These are phyloP conservation scores for Maniola jurtina DNA, from an alignment of 1,140 invertebrate genomes.

Conservation along the genomic window DNA sequence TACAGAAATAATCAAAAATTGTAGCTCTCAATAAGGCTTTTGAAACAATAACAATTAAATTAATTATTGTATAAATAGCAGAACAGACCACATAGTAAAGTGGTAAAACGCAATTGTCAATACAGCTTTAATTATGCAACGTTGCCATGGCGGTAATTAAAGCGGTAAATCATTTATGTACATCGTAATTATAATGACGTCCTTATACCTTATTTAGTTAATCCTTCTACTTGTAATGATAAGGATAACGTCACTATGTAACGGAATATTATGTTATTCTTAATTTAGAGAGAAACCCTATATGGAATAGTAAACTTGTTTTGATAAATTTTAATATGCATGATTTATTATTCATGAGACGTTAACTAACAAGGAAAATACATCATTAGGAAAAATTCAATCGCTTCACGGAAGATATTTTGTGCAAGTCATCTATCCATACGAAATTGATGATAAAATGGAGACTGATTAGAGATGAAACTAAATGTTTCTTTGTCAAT, in stretches of 20 bases:
- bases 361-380: background rate
- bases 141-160: background rate
- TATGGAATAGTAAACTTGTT: background rate
- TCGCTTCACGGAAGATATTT: background rate
- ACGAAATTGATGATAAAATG: too few relatives aligned
- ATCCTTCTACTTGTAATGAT: background rate
- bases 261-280: background rate
- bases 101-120: background rate
- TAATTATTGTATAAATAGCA: background rate
- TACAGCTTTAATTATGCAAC: conserved; percentile 1
- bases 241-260: background rate
- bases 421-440: background rate
- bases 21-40: too few relatives aligned
- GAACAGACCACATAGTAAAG: background rate
- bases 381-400: background rate
- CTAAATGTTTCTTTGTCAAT: too few relatives aligned
- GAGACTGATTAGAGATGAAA: too few relatives aligned
- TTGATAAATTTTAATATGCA: background rate
- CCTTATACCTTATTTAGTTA: background rate
- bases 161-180: background rate
- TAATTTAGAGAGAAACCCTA: background rate
- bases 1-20: too few relatives aligned
- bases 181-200: background rate
- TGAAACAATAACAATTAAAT: too few relatives aligned
- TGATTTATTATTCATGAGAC: background rate